Evolutionary conservation across 2,888 invertebrate species (phyloP).

Genomic region (Corbicula japonica): DNA sequence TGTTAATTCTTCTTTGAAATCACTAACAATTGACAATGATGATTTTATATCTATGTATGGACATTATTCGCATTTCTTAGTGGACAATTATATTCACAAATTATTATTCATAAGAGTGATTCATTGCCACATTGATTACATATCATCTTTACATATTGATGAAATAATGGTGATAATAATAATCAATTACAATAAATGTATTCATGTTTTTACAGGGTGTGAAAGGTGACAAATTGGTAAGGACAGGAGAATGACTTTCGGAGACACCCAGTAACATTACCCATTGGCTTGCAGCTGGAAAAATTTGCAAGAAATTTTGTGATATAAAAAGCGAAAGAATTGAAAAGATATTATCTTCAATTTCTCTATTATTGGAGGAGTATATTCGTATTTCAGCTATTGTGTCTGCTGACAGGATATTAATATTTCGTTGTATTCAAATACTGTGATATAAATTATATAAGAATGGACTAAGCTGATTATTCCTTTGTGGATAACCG

Average conservation of each 20-base stretch:
- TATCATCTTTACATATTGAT: constrained; percentile 18
- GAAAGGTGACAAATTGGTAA: constrained; percentile 6
- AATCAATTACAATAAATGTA: constrained; percentile 12
- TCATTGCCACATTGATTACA: constrained; percentile 12
- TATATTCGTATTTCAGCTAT: constrained; percentile 27
- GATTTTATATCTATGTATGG: background rate
- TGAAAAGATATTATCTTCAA: too few relatives aligned
- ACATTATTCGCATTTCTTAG: constrained; percentile 7
- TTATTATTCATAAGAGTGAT: constrained; percentile 17
- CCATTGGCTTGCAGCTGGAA: background rate
- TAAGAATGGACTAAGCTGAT: constrained; percentile 18
- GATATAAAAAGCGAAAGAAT: background rate
- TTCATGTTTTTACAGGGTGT: constrained; percentile 20
- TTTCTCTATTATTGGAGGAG: constrained; percentile 16
- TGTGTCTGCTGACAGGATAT: constrained; percentile 16
- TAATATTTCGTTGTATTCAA: constrained; percentile 29
- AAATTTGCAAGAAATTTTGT: background rate
- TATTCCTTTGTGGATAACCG: too few relatives aligned
- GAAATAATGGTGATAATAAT: constrained; percentile 21
- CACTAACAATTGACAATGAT: too few relatives aligned
- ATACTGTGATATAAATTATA: constrained; percentile 22
- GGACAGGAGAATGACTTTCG: background rate
- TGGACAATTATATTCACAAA: constrained; percentile 12
- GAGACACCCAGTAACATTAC: background rate
- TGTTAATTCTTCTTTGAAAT: too few relatives aligned